phyloP scores from a whole-genome alignment of 2,797 vertebrate genomes.

The Oophaga sylvatica region DNA sequence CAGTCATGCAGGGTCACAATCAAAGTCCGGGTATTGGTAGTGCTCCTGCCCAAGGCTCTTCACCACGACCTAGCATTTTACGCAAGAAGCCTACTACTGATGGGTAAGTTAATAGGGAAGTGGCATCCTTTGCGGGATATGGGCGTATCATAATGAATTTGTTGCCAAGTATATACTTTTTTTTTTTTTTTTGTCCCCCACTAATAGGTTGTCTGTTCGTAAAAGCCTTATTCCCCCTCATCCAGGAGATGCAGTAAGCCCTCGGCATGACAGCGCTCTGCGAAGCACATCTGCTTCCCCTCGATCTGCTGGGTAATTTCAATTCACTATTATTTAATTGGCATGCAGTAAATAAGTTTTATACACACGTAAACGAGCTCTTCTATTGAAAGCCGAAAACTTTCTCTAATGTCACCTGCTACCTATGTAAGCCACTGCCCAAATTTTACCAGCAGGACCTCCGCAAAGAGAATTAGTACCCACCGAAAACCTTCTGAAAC shows the following conservation, averaged over 20 bases:
- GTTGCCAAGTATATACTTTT: slow-evolving; percentile 1
- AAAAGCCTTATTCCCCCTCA: slow-evolving; percentile 93
- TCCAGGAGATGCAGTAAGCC: slow-evolving; percentile 80
- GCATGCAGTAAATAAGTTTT: no score
- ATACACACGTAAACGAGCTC: no score
- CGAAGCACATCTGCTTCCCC: slow-evolving; percentile 89
- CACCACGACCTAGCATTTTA: slow-evolving; percentile 94
- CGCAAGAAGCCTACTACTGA: slow-evolving; percentile 94
- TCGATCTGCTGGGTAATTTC: slow-evolving; percentile 87
- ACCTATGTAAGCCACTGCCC: no score
- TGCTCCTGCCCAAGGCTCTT: slow-evolving; percentile 88
- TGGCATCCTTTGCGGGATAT: not conserved
- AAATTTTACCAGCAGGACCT: no score
- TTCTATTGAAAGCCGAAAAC: no score
- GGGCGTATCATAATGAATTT: not conserved
- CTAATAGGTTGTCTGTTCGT: slow-evolving; percentile 83
- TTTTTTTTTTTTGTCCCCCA: slow-evolving; percentile 28
- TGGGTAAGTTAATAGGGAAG: slow-evolving; percentile 77
- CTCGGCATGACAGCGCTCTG: slow-evolving; percentile 84
- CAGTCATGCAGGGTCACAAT: slow-evolving; percentile 90
- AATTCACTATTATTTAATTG: no score
- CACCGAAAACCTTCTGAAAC: no score
- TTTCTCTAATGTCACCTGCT: no score
- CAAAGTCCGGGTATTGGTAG: slow-evolving; percentile 83
- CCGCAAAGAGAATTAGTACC: no score